These are phyloP conservation scores for Dasyprocta punctata DNA, from an alignment of 2,113 vertebrate genomes.

Conservation along the genomic window DNA sequence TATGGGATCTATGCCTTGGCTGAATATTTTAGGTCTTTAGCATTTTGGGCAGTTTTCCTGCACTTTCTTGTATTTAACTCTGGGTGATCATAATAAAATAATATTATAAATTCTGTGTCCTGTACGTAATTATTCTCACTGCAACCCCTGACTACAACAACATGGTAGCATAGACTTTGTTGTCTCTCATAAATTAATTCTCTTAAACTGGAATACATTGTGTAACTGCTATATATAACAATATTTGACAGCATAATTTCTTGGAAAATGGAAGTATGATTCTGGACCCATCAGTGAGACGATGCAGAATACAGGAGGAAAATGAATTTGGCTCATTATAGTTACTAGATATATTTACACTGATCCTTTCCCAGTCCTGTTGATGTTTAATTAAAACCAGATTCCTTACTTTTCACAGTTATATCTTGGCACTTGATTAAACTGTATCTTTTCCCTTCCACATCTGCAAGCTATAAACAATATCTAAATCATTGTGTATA, in stretches of 20 bases:
- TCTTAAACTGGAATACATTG: background rate
- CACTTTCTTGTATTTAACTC: no score
- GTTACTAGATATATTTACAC: constrained; percentile 53
- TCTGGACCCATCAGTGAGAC: background rate
- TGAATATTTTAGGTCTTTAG: no score
- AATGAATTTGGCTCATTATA: constrained; percentile 6
- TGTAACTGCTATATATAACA: background rate
- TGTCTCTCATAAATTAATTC: background rate
- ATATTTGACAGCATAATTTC: background rate
- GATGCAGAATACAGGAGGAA: background rate
- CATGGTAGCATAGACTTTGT: background rate
- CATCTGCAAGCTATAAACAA: background rate
- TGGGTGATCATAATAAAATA: no score
- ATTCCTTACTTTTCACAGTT: background rate
- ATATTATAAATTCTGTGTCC: no score
- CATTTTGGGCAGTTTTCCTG: no score
- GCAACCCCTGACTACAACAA: no score
- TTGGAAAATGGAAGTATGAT: background rate
- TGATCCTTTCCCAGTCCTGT: constrained; percentile 46
- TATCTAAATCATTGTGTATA: background rate
- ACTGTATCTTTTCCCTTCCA: background rate
- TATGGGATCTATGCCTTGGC: no score
- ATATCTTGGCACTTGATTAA: background rate
- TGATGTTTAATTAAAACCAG: constrained; percentile 57
- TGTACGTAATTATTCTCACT: no score